Percentiles rank a stretch among this genome's conserved stretches.
These are phyloP conservation scores for Diuraphis noxia DNA, from an alignment of 1,140 invertebrate genomes.

Conservation along the genomic window DNA sequence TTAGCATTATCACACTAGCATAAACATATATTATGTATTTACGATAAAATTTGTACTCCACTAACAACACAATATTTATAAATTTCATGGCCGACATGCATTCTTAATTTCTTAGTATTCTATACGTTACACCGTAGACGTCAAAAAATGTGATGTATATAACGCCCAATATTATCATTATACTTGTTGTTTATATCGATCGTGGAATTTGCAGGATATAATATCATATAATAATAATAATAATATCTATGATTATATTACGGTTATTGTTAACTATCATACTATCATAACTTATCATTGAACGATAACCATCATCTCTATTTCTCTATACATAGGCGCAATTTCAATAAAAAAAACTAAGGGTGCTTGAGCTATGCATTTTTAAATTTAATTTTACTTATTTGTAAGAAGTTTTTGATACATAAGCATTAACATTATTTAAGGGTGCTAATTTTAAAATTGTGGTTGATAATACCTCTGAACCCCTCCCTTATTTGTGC, in stretches of 20 bases:
- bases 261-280: not conserved
- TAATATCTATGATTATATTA: too few species aligned
- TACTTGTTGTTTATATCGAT: not conserved
- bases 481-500: too few species aligned
- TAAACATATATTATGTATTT: not conserved
- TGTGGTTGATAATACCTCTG: too few species aligned
- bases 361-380: too few species aligned
- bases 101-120: not conserved
- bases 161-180: not conserved
- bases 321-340: too few species aligned
- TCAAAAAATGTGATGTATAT: not conserved
- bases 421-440: too few species aligned
- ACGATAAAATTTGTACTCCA: not conserved
- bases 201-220: not conserved
- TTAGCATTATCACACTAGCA: not conserved
- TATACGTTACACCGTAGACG: not conserved
- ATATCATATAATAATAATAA: not conserved
- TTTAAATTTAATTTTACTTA: too few species aligned
- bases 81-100: not conserved
- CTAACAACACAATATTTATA: not conserved
- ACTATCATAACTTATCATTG: not conserved
- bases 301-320: too few species aligned
- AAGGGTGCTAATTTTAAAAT: too few species aligned
- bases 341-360: too few species aligned
- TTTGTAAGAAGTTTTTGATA: too few species aligned